Base-by-base conservation (phyloP, 1,140 invertebrate species). In the Brachionus rubens region DNA sequence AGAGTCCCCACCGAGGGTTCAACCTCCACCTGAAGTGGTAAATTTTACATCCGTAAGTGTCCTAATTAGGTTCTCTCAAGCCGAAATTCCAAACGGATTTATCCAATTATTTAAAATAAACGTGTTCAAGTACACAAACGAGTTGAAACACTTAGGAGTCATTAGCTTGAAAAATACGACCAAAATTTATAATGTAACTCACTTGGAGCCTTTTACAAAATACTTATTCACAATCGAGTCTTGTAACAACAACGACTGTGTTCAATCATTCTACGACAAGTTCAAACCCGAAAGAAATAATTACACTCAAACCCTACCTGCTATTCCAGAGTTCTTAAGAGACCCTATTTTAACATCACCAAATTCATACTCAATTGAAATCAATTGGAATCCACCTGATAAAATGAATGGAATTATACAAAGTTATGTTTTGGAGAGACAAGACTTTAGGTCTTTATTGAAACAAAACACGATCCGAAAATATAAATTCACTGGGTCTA, bases 171-270 rank as follows among this genome's bases (percentile, higher is more conserved):
- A 50, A 7, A 72, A 72, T 36, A 24, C 7, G 12, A 72, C 68
- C 28, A 50, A 24, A 28, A 0, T 10, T 3, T 41, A 50, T n/a
- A 54, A 48, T 33, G 43, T 82, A 48, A 78, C 75, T 3, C 68
- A 77, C n/a, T 76, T 83, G 3, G 78, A 78, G 4, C 81, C 82
- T 0, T 83, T 80, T 77, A 81, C 79, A 33, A 80, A 79, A 14
- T 84, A 83, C 77, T 81, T 78, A 6, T 79, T 84, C 41, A 65
- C 75, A 21, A 79, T 83, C 4, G 77, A 79, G 28, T 80, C 80
- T 0, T 85, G 83, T 72, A 85, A 81, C 6, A 68, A 68, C 0
- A 81, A 80, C 14, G 82, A 82, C 1, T 85, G 83, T 77, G 50
- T 16, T 4, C 46, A 21, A 36, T 40, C 30, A 9, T 4, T 3